Evolutionary conservation across 1,140 invertebrate genomes (phyloP).

Genomic region (Achatina immaculata): DNA sequence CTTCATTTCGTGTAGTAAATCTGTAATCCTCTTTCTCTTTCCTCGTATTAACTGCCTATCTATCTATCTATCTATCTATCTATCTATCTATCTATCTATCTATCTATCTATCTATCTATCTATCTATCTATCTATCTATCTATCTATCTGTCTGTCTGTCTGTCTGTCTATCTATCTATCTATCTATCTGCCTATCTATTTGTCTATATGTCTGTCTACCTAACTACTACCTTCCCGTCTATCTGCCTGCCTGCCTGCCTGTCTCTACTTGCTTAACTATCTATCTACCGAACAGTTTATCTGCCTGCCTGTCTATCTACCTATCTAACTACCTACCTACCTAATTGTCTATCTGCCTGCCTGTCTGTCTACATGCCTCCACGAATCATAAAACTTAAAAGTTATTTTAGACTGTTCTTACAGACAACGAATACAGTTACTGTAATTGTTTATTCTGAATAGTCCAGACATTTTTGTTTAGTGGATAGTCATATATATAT

Average conservation of each 20-base stretch:
- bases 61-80: background rate
- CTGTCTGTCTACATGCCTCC: too few relatives aligned
- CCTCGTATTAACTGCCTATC: background rate
- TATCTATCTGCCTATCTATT: background rate
- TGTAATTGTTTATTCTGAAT: too few relatives aligned
- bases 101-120: background rate
- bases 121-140: background rate
- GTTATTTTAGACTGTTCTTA: too few relatives aligned
- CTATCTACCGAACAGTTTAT: background rate
- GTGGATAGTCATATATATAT: too few relatives aligned
- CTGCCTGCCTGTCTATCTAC: background rate
- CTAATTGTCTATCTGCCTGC: background rate
- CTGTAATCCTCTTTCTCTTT: background rate
- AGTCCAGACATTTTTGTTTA: too few relatives aligned
- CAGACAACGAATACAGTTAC: too few relatives aligned
- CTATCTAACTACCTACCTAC: too few relatives aligned
- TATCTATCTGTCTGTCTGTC: slow-evolving; percentile 5
- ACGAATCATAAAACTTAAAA: too few relatives aligned
- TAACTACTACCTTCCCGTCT: too few relatives aligned
- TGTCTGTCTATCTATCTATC: background rate
- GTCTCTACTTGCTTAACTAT: background rate
- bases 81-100: background rate
- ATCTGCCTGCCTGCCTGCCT: background rate
- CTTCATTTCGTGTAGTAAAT: too few relatives aligned
- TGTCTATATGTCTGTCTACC: background rate